These are phyloP conservation scores for Athrips mouffetella DNA, from an alignment of 2,888 invertebrate genomes.

Conservation along the genomic window DNA sequence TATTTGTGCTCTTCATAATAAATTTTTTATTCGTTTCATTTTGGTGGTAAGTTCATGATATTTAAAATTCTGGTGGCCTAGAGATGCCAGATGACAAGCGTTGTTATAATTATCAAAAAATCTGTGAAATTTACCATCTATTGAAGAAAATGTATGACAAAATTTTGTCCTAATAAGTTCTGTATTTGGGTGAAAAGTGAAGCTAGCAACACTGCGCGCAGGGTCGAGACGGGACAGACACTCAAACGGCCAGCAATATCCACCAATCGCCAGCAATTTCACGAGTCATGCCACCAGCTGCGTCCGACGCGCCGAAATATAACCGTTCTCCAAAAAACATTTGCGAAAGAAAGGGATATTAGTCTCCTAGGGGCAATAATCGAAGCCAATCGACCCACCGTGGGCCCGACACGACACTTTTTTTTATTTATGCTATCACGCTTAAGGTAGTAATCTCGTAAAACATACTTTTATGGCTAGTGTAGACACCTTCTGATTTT, in stretches of 20 bases:
- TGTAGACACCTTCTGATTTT: constrained; percentile 51
- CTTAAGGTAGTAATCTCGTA: constrained; percentile 53
- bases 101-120: too few species aligned
- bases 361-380: constrained; percentile 76
- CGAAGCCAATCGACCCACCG: constrained; percentile 74
- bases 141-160: too few species aligned
- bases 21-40: too few species aligned
- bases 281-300: constrained; percentile 66
- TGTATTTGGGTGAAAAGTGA: too few species aligned
- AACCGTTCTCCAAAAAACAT: constrained; percentile 70
- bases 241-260: constrained; percentile 26
- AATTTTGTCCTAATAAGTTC: too few species aligned
- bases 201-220: too few species aligned
- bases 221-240: constrained; percentile 10
- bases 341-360: constrained; percentile 74
- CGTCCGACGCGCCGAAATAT: constrained; percentile 73
- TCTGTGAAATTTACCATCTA: too few species aligned
- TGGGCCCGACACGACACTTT: constrained; percentile 61
- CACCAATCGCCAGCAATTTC: constrained; percentile 55
- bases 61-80: too few species aligned
- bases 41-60: too few species aligned
- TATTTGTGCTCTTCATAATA: too few species aligned
- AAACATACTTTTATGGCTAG: constrained; percentile 56
- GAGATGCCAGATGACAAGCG: too few species aligned
- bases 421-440: constrained; percentile 65